These are phyloP conservation scores for Mormyrus lacerda DNA, from an alignment of 2,113 vertebrate species.

Conservation along the genomic window DNA sequence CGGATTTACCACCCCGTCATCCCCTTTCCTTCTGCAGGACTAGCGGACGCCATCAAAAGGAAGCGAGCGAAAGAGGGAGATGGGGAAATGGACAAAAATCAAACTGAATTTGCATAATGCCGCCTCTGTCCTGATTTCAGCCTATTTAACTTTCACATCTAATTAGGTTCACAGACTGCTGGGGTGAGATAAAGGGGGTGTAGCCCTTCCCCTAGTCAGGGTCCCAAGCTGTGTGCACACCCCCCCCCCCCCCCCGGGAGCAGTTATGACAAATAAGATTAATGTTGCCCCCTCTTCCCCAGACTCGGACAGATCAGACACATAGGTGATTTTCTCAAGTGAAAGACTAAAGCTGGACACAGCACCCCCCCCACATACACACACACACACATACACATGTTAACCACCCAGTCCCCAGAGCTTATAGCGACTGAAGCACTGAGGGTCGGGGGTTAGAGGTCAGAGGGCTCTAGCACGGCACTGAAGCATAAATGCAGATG, in stretches of 20 bases:
- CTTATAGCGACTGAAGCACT: not conserved
- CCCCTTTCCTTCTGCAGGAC: constrained; percentile 3
- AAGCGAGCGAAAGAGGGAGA: not conserved
- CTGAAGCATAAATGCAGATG: not conserved
- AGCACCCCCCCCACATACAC: constrained; percentile 1
- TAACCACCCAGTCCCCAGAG: not conserved
- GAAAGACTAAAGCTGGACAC: constrained; percentile 25
- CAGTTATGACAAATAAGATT: constrained; percentile 51
- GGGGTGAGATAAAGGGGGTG: constrained; percentile 37
- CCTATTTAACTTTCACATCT: constrained; percentile 49
- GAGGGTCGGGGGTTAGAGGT: not conserved
- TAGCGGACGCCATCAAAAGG: constrained; percentile 23
- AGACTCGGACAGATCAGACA: constrained; percentile 40
- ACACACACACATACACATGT: not conserved
- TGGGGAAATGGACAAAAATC: constrained; percentile 29
- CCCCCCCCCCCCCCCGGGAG: constrained; percentile 38
- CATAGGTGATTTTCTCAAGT: constrained; percentile 46
- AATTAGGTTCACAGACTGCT: constrained; percentile 47
- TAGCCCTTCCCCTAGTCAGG: constrained; percentile 22
- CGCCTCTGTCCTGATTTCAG: constrained; percentile 38
- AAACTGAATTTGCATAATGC: constrained; percentile 47
- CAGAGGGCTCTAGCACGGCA: not conserved
- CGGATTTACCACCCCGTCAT: constrained; percentile 2
- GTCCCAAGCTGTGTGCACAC: constrained; percentile 22
- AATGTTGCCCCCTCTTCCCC: constrained; percentile 40